phyloP scores from a whole-genome alignment of 2,888 invertebrate genomes.

The Steinernema carpocapsae region DNA sequence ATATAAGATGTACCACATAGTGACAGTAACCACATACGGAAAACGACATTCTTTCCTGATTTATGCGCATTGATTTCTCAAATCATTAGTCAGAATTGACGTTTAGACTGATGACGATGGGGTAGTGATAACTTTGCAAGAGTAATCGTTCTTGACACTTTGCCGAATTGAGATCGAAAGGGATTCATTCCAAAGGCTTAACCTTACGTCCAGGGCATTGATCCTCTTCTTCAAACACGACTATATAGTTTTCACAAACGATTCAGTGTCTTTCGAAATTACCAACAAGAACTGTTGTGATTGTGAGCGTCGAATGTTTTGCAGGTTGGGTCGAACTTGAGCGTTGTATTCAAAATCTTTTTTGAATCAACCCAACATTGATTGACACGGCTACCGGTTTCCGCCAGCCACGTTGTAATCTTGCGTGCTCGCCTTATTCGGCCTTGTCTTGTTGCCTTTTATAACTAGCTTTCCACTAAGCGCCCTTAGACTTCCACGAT shows the following conservation, averaged over 20 bases:
- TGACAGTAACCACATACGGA: constrained; percentile 31
- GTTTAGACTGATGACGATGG: constrained; percentile 3
- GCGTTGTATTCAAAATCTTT: neutral
- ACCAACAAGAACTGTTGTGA: too few species aligned
- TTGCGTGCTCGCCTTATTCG: constrained; percentile 25
- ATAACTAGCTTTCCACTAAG: constrained; percentile 15
- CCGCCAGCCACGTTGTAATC: constrained; percentile 29
- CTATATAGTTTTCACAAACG: too few species aligned
- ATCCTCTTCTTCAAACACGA: too few species aligned
- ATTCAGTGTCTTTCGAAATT: too few species aligned
- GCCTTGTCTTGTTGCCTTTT: constrained; percentile 32
- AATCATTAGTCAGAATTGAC: neutral
- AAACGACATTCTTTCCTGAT: constrained; percentile 20
- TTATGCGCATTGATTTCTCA: constrained; percentile 21
- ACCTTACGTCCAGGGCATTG: too few species aligned
- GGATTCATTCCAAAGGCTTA: too few species aligned
- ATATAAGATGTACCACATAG: constrained; percentile 33
- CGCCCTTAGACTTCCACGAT: neutral
- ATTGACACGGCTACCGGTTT: constrained; percentile 24
- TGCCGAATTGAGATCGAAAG: neutral
- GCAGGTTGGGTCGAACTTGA: too few species aligned
- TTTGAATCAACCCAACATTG: neutral
- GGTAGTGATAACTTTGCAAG: neutral
- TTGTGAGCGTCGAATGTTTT: too few species aligned
- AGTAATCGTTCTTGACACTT: constrained; percentile 31